Conservation (phyloP, 1,140 invertebrate species). For the Brachionus rotundiformis region DNA sequence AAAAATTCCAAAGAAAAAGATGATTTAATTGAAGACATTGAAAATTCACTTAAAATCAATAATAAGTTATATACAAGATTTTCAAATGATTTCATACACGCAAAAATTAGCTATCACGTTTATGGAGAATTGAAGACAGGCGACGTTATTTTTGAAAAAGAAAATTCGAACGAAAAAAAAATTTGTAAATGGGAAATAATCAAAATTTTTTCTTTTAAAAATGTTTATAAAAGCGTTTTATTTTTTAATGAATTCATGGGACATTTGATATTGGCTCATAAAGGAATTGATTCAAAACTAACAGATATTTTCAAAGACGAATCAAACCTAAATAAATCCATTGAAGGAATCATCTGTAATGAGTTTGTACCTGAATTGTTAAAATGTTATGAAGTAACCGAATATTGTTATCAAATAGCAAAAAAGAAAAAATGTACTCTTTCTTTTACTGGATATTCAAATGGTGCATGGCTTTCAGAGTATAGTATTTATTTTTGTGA, state of each 20-base stretch:
- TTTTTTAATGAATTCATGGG: conserved; percentile 4
- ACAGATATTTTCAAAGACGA: background rate
- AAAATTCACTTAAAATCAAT: background rate
- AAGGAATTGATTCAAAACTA: background rate
- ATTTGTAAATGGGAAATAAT: conserved; percentile 1
- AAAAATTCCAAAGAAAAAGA: background rate
- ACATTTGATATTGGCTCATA: background rate
- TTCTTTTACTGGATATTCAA: background rate
- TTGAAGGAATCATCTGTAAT: background rate
- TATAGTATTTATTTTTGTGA: conserved; percentile 31
- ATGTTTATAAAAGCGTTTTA: background rate
- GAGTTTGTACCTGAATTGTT: background rate
- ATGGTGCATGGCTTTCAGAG: background rate
- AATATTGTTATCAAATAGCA: background rate
- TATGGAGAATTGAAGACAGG: background rate
- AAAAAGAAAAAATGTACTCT: background rate
- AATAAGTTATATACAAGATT: background rate
- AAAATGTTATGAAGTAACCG: conserved; percentile 30
- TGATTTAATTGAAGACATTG: background rate
- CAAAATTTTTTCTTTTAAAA: background rate
- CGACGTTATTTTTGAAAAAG: background rate
- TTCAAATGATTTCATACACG: background rate
- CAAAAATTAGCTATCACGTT: background rate
- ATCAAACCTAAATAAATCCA: background rate
- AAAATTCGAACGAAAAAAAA: too few species aligned